These are phyloP conservation scores for Agrotis exclamationis DNA, from an alignment of 2,888 invertebrate species.

Conservation along the genomic window DNA sequence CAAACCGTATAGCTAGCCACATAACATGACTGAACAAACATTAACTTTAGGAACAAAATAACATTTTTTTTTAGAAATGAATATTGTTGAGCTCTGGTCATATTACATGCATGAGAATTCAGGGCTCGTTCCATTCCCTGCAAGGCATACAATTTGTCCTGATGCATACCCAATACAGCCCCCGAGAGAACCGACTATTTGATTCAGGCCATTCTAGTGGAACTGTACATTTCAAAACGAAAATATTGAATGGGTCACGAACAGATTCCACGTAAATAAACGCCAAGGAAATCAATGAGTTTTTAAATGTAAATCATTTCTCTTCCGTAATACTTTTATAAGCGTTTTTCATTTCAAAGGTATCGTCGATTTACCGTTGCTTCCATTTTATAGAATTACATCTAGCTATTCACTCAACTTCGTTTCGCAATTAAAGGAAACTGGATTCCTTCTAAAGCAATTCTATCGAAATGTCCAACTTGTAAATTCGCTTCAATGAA, in stretches of 20 bases:
- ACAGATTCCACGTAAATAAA: slow-evolving; percentile 41
- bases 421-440: slow-evolving; percentile 58
- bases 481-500: slow-evolving; percentile 41
- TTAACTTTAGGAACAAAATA: no score
- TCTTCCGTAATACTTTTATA: slow-evolving; percentile 43
- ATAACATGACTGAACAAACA: no score
- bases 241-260: slow-evolving; percentile 30
- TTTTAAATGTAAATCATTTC: slow-evolving; percentile 55
- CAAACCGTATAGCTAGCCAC: not conserved
- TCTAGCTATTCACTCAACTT: slow-evolving; percentile 40
- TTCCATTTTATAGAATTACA: slow-evolving; percentile 52
- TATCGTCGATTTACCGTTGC: slow-evolving; percentile 48
- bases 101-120: slow-evolving; percentile 1
- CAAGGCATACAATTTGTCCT: slow-evolving; percentile 9
- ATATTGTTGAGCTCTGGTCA: not conserved
- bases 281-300: slow-evolving; percentile 41
- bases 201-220: slow-evolving; percentile 4
- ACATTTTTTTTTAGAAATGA: no score
- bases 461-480: slow-evolving; percentile 47
- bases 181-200: slow-evolving; percentile 1
- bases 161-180: not conserved
- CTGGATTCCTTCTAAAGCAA: slow-evolving; percentile 55
- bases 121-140: not conserved
- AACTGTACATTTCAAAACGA: slow-evolving; percentile 22
- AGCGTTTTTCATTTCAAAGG: slow-evolving; percentile 56